Percentiles rank a stretch among this genome's conserved stretches.
Evolutionary conservation across 1,140 invertebrate genomes (phyloP).

Genomic region (Phortica variegata): DNA sequence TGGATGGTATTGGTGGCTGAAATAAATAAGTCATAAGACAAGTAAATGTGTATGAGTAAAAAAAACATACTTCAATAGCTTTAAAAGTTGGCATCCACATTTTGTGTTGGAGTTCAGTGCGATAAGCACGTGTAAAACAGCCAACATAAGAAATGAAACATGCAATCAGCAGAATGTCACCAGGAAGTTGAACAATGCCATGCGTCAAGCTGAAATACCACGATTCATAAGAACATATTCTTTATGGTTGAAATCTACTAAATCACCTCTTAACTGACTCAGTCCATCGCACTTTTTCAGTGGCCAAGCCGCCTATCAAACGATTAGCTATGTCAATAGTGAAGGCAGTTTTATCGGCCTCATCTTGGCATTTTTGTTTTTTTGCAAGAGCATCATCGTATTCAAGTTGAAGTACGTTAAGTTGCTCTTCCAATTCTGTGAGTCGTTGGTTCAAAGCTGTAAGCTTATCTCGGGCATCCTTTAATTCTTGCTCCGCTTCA

Average conservation of each 20-base stretch:
- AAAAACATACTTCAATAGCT: constrained; percentile 22
- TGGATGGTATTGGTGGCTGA: constrained; percentile 75
- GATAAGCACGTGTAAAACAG: constrained; percentile 85
- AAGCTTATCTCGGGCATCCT: constrained; percentile 77
- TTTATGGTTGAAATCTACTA: background rate
- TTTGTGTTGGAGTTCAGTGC: constrained; percentile 73
- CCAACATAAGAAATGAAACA: constrained; percentile 97
- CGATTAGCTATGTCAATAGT: constrained; percentile 91
- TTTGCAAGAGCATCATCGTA: constrained; percentile 83
- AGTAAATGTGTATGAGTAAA: background rate
- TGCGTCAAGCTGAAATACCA: constrained; percentile 22
- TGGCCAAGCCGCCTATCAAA: constrained; percentile 87
- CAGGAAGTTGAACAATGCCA: constrained; percentile 71
- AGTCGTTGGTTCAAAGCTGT: constrained; percentile 60
- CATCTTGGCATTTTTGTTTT: constrained; percentile 84
- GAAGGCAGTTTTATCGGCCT: constrained; percentile 78
- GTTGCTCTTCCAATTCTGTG: constrained; percentile 77
- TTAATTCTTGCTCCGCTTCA: constrained; percentile 81
- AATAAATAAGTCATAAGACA: constrained; percentile 12
- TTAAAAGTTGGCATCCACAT: constrained; percentile 43
- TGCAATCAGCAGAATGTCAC: constrained; percentile 84
- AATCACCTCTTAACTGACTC: constrained; percentile 53
- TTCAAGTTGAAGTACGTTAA: constrained; percentile 73
- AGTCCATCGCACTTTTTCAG: constrained; percentile 79
- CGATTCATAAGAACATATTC: no score